Evolutionary conservation across 2,113 vertebrate species (phyloP).

Genomic region (Apteryx mantelli): DNA sequence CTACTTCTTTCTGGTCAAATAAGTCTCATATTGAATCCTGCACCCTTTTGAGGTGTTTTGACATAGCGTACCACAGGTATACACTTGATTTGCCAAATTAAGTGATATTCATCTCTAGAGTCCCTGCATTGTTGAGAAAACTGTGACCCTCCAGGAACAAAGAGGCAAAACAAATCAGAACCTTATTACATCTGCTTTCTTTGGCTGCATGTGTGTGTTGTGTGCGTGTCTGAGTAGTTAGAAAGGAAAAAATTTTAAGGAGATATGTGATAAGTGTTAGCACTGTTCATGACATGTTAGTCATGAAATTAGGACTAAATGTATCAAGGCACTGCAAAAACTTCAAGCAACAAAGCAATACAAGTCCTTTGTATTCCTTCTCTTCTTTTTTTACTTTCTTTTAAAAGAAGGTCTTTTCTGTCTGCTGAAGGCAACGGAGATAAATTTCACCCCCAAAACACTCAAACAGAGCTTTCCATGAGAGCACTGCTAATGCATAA

Average conservation of each 20-base stretch:
- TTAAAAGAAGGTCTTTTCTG: neutral
- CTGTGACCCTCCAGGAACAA: neutral
- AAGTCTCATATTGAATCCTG: neutral
- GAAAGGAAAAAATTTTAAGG: no score
- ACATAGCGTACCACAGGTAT: accelerated
- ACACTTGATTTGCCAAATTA: neutral
- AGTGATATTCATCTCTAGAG: neutral
- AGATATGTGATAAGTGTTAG: neutral
- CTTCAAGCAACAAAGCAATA: neutral
- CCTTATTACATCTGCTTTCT: neutral
- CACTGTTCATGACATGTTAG: neutral
- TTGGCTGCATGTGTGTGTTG: neutral
- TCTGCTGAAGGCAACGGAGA: neutral
- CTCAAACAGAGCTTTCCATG: neutral
- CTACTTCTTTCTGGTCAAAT: no score
- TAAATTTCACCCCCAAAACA: neutral
- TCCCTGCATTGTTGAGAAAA: no score
- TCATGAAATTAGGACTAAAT: neutral
- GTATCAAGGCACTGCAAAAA: neutral
- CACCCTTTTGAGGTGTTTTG: neutral
- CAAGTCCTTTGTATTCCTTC: neutral
- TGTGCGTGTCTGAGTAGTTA: no score
- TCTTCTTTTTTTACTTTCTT: neutral
- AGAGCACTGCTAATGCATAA: neutral
- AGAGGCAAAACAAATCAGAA: neutral